Base-by-base conservation (phyloP, 2,797 vertebrate genomes). In the Sparus aurata region DNA sequence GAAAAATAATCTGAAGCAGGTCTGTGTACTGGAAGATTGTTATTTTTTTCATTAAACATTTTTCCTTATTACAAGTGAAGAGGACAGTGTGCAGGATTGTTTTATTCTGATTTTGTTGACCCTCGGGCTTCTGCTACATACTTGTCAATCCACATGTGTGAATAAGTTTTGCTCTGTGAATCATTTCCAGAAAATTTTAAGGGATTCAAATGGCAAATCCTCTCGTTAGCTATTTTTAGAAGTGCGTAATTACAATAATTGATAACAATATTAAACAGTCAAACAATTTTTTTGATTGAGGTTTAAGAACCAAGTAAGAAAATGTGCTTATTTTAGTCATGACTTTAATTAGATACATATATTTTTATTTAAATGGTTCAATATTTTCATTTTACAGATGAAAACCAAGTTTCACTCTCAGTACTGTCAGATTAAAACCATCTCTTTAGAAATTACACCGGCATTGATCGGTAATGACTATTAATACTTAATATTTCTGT, bases 371-470 rank as follows among this genome's bases (percentile, higher is more conserved):
- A 3, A 49, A 27, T 43, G 6, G 12, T 62, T 4, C n/a, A 11
- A 68, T 77, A 30, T 61, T 68, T 82, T 52, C 18, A 22, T 2
- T 77, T 79, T 70, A 23, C 27, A 70, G 73, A 73, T 59, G 38
- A 82, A 84, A 73, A 38, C 38, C 53, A 69, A 23, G 50, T 27
- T 60, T 54, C 43, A 74, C 49, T 77, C 41, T 76, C 27, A 27
- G 46, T 25, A 60, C 12, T 15, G 0, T 69, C 67, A 61, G 23
- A 83, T 41, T 60, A 79, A 84, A 84, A 80, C 45, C 6, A 25
- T 20, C 3, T 2, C 11, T 58, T 81, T 58, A 7, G 27, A 83
- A 71, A 73, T 23, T 25, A 25, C 11, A 6, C 54, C 38, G 25
- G 71, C 62, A 47, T 41, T 66, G 30, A 81, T 54, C 4, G 57